These are phyloP conservation scores for Cebus imitator DNA, from an alignment of 2,113 vertebrate genomes.

Conservation along the genomic window DNA sequence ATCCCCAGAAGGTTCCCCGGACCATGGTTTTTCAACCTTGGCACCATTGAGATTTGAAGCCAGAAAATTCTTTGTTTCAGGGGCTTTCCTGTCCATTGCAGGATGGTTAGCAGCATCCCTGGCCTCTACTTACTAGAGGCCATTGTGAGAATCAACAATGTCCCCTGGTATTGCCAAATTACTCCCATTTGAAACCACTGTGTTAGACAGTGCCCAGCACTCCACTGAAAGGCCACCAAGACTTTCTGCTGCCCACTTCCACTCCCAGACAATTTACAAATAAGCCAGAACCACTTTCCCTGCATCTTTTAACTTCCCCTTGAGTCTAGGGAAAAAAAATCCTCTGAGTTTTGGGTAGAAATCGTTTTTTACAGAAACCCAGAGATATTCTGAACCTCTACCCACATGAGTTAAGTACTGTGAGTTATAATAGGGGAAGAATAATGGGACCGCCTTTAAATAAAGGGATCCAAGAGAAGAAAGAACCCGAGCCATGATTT, in stretches of 20 bases:
- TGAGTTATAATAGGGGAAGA: neutral
- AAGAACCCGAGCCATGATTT: neutral
- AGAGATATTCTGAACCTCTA: neutral
- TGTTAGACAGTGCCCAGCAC: neutral
- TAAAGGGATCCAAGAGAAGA: neutral
- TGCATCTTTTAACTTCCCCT: neutral
- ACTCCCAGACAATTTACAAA: neutral
- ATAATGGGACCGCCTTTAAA: neutral
- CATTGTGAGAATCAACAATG: neutral
- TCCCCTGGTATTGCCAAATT: neutral
- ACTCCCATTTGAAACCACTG: neutral
- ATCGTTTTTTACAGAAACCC: neutral
- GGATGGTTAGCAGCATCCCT: neutral
- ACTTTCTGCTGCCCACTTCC: neutral
- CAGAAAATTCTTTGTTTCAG: neutral
- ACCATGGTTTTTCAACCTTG: neutral
- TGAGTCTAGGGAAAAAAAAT: neutral
- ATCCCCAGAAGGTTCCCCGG: neutral
- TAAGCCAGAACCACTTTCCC: neutral
- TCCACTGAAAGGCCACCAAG: neutral
- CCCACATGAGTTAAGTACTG: neutral
- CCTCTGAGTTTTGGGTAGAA: neutral
- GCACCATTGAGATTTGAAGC: neutral
- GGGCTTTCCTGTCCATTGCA: neutral
- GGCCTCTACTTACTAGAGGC: neutral